phyloP scores from a whole-genome alignment of 2,797 vertebrate genomes.

The Fratercula arctica region DNA sequence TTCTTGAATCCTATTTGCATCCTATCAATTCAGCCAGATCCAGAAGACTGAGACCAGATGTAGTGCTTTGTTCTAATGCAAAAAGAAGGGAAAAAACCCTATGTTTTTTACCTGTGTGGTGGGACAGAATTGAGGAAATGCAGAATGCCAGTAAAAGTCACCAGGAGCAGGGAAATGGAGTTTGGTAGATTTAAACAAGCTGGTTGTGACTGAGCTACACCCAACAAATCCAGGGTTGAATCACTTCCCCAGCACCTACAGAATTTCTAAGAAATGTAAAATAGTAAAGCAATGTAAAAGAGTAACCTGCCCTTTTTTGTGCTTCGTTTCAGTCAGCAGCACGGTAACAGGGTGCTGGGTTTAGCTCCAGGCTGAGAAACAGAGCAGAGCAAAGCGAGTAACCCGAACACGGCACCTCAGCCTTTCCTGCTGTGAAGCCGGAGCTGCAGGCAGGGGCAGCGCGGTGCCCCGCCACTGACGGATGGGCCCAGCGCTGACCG shows the following conservation, averaged over 20 bases:
- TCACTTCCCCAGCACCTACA: neutral
- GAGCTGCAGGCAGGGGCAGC: too few species aligned
- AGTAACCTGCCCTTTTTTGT: neutral
- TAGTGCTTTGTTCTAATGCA: rapidly evolving
- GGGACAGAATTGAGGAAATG: neutral
- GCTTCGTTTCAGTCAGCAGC: neutral
- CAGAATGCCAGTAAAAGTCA: rapidly evolving
- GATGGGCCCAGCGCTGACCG: neutral
- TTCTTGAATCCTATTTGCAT: neutral
- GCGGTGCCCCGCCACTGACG: too few species aligned
- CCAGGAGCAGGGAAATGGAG: rapidly evolving
- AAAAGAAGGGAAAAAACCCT: too few species aligned
- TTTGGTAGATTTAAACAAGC: rapidly evolving
- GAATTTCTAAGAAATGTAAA: rapidly evolving
- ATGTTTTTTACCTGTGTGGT: rapidly evolving
- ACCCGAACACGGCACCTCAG: neutral
- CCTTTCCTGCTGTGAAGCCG: neutral
- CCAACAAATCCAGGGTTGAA: rapidly evolving
- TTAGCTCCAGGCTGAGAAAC: neutral
- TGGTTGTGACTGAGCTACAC: rapidly evolving
- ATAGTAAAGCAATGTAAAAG: rapidly evolving
- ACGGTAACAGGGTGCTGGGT: neutral
- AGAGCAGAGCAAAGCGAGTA: neutral
- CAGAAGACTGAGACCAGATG: too few species aligned
- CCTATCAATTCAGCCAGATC: neutral